Evolutionary conservation across 2,797 vertebrate species (phyloP).

Genomic region (Arremon brunneinucha): DNA sequence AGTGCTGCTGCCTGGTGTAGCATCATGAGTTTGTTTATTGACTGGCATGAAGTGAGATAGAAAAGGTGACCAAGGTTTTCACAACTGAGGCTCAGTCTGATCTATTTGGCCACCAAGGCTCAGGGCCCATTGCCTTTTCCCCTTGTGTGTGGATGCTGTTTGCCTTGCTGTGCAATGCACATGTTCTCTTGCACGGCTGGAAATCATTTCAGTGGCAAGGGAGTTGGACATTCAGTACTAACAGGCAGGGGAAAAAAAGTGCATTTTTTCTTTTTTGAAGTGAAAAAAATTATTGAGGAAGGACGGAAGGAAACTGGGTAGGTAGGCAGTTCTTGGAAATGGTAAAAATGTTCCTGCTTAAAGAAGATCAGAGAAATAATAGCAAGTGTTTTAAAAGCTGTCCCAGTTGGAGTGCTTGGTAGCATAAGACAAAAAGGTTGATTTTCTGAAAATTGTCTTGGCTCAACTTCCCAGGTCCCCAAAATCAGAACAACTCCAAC

Average conservation of each 20-base stretch:
- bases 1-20: neutral
- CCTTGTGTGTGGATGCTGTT: fast-evolving
- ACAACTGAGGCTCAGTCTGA: neutral
- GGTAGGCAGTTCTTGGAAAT: neutral
- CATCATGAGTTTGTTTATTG: neutral
- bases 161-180: neutral
- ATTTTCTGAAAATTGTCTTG: neutral
- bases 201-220: neutral
- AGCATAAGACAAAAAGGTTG: neutral
- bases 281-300: neutral
- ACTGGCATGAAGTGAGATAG: neutral
- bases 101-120: fast-evolving
- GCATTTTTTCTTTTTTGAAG: neutral
- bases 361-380: neutral
- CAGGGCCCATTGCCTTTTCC: neutral
- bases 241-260: neutral
- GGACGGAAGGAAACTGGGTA: neutral
- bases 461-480: neutral
- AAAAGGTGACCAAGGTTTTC: neutral
- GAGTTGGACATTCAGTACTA: neutral
- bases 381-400: neutral
- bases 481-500: neutral
- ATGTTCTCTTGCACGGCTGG: fast-evolving
- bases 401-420: neutral
- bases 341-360: neutral